Evolutionary conservation across 2,797 vertebrate species (phyloP).

Genomic region (Sparus aurata): DNA sequence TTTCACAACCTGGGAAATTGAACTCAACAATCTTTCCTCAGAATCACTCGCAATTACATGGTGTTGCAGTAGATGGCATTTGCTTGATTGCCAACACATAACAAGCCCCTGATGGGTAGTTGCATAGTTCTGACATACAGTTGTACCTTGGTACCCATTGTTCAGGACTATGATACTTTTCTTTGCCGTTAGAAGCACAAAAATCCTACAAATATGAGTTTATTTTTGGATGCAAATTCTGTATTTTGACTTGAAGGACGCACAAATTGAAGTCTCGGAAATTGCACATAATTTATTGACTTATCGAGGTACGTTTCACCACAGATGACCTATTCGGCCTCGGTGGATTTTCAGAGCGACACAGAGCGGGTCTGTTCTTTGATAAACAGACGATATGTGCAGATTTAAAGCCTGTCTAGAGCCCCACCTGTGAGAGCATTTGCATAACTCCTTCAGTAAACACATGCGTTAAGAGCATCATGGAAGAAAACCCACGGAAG

Average conservation of each 20-base stretch:
- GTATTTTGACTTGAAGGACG: background rate
- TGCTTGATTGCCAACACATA: background rate
- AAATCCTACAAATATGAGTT: background rate
- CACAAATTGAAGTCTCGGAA: no score
- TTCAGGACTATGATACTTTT: background rate
- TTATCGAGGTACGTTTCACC: conserved; percentile 1
- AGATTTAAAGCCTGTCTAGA: background rate
- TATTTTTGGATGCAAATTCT: background rate
- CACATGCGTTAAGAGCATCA: background rate
- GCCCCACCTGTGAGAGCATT: conserved; percentile 17
- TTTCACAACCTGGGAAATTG: no score
- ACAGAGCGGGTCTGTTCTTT: background rate
- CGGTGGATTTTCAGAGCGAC: background rate
- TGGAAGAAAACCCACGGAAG: conserved; percentile 5
- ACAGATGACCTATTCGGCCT: background rate
- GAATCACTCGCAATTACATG: background rate
- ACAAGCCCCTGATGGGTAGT: no score
- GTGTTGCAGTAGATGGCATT: background rate
- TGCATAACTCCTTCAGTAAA: conserved; percentile 35
- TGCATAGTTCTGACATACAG: background rate
- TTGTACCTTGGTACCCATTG: background rate
- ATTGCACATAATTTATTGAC: no score
- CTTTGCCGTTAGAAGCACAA: background rate
- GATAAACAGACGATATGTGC: background rate
- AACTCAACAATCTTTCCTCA: no score